A percentile compares a stretch with the other conserved stretches of the same genome.
These are phyloP conservation scores for Argyrosomus japonicus DNA, from an alignment of 2,113 vertebrate species.

Conservation along the genomic window DNA sequence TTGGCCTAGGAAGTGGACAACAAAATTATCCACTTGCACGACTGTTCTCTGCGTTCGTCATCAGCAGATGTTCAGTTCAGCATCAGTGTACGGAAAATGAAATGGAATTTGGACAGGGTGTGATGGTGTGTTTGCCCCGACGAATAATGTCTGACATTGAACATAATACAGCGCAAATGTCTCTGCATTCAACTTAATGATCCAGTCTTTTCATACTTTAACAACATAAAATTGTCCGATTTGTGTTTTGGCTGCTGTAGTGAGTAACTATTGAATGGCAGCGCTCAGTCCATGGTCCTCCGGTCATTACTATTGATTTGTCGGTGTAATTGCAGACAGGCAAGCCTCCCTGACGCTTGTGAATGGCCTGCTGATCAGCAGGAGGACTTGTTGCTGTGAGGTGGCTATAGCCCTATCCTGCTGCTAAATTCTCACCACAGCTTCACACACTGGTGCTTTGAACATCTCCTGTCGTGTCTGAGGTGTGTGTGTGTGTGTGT, in stretches of 20 bases:
- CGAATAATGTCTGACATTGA: slow-evolving; percentile 34
- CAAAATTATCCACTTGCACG: not conserved
- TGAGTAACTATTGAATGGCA: slow-evolving; percentile 36
- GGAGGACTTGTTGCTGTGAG: slow-evolving; percentile 36
- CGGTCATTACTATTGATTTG: slow-evolving; percentile 62
- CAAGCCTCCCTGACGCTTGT: slow-evolving; percentile 23
- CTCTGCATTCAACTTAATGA: slow-evolving; percentile 36
- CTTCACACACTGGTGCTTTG: not conserved
- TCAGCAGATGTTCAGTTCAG: slow-evolving; percentile 17
- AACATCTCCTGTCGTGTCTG: slow-evolving; percentile 8
- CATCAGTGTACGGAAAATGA: not conserved
- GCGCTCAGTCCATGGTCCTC: slow-evolving; percentile 17
- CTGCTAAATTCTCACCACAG: not conserved
- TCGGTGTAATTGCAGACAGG: slow-evolving; percentile 32
- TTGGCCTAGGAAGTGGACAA: slow-evolving; percentile 16
- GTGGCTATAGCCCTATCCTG: not conserved
- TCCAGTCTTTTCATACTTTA: slow-evolving; percentile 29
- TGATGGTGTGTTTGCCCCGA: not conserved
- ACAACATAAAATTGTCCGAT: slow-evolving; percentile 23
- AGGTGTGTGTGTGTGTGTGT: not conserved
- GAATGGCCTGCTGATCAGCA: slow-evolving; percentile 48
- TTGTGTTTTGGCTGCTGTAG: slow-evolving; percentile 28
- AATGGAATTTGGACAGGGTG: not conserved
- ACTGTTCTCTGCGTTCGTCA: not conserved
- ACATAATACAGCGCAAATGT: slow-evolving; percentile 5